Evolutionary conservation across 2,113 vertebrate species (phyloP), one percentile per base, ranked within the genome.

Genomic region (Chunga burmeisteri): DNA sequence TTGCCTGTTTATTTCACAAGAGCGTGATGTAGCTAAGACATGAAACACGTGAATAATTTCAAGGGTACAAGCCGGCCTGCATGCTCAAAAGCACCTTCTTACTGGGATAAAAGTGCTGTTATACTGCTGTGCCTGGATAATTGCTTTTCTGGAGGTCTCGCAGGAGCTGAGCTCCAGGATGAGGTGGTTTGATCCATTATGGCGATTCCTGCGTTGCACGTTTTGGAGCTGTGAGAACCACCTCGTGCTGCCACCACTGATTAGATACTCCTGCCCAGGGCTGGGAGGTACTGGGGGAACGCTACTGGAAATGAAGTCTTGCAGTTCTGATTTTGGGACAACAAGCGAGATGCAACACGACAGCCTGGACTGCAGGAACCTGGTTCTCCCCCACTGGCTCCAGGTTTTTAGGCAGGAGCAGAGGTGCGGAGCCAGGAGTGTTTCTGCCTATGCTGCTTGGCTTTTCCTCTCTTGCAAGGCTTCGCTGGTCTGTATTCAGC

Each of bases 381-480:
- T 2, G 1, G 8, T 36, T 58, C 59, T 91, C 34, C 17, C 16
- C 40, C 44, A 12, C 13, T 6, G 10, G 23, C 85, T 62, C 3
- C 25, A 17, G 40, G 32, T 8, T 77, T 86, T 83, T n/a, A 42
- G 62, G 32, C 44, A 82, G 79, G 49, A 71, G 32, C 56, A 42
- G 55, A 5, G 0, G 2, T 16, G 8, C 1, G 1, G 68, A 73
- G 40, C n/a, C 36, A 22, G 46, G 49, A 56, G 30, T 0, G 0
- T 40, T 74, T 40, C 74, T 82, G 26, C 44, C 55, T 0, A 0
- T 27, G 32, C 38, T 46, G 29, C 44, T 58, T 67, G 73, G 9
- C 34, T 81, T 72, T 77, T 77, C 59, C 58, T 61, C 66, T 74
- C 46, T 19, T 49, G 18, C 11, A 17, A 55, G 67, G 40, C 34